Conservation (phyloP, 1,140 invertebrate genomes). For the Yoshiicerus persimilis region DNA sequence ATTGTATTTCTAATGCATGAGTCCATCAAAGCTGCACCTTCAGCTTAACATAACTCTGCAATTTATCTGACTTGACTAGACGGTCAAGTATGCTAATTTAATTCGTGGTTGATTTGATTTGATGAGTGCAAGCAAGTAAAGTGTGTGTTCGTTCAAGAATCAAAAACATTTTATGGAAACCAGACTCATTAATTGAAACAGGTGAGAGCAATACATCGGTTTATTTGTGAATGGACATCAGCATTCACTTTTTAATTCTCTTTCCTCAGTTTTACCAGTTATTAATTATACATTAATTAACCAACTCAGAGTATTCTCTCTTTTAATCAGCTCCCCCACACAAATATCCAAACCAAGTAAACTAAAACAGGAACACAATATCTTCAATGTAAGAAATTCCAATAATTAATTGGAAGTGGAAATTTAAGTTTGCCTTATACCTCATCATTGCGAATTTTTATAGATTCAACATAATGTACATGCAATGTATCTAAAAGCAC, state of each 20-base stretch:
- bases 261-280: neutral
- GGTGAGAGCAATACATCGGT: neutral
- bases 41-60: neutral
- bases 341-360: too few species aligned
- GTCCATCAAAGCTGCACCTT: neutral
- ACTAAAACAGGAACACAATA: too few species aligned
- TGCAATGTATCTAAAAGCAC: too few species aligned
- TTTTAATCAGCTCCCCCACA: neutral
- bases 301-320: neutral
- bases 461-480: too few species aligned
- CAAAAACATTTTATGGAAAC: neutral
- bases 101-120: constrained; percentile 1
- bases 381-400: too few species aligned
- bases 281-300: neutral
- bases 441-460: too few species aligned
- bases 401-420: too few species aligned
- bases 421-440: too few species aligned
- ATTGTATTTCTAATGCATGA: neutral
- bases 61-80: neutral
- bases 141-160: neutral
- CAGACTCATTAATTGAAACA: neutral
- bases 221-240: neutral
- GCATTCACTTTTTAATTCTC: neutral
- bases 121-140: neutral
- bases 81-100: constrained; percentile 16